phyloP scores from a whole-genome alignment of 2,113 vertebrate genomes.

The Hylia prasina region DNA sequence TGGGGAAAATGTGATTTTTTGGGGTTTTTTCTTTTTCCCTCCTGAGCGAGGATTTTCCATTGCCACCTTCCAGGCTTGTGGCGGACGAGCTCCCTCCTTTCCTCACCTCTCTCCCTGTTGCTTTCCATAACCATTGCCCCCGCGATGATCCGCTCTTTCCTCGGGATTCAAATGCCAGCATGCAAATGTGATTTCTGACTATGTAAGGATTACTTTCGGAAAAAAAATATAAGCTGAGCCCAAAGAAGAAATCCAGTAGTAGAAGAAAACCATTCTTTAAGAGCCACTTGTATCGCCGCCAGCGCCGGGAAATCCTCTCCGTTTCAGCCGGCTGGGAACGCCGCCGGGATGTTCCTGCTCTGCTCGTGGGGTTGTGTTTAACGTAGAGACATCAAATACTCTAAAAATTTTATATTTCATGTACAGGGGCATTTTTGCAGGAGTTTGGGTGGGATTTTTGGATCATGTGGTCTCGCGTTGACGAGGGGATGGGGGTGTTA shows the following conservation, averaged over 20 bases:
- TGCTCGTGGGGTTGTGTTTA: not conserved
- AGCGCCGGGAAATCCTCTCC: slow-evolving; percentile 28
- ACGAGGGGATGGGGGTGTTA: accelerated
- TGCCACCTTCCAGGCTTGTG: not conserved
- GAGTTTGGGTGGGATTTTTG: not conserved
- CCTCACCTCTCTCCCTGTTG: not conserved
- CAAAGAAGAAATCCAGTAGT: slow-evolving; percentile 8
- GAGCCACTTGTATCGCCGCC: slow-evolving; percentile 18
- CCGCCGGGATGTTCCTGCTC: not conserved
- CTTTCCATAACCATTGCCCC: not conserved
- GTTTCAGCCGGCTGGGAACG: not conserved
- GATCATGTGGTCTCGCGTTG: accelerated
- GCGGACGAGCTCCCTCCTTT: not conserved
- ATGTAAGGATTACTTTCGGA: slow-evolving; percentile 13
- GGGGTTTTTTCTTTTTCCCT: accelerated
- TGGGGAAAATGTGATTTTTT: not conserved
- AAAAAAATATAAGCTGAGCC: not conserved
- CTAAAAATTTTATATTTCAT: not conserved
- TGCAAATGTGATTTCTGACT: slow-evolving; percentile 61
- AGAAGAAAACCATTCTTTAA: not conserved
- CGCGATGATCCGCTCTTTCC: not conserved
- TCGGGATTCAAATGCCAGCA: not conserved
- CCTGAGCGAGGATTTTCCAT: not conserved
- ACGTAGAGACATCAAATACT: not conserved
- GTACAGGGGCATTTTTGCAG: accelerated